Percentiles rank a stretch among this genome's conserved stretches.
Evolutionary conservation across 2,113 vertebrate genomes (phyloP).

Genomic region (Geothlypis trichas): DNA sequence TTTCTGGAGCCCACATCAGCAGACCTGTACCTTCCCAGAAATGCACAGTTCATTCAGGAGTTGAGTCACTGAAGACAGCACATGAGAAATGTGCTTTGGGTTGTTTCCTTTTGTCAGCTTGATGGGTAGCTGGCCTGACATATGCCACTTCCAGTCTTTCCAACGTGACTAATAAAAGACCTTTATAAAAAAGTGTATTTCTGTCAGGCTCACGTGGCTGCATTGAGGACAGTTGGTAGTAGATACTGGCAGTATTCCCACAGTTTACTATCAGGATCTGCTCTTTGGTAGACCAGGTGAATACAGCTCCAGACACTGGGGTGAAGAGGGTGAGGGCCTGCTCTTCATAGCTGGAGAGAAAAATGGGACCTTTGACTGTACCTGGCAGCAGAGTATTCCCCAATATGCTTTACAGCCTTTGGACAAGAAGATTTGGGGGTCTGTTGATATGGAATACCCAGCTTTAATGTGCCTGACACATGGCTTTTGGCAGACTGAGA

Average conservation of each 20-base stretch:
- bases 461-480: neutral
- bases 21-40: neutral
- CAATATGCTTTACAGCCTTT: neutral
- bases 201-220: neutral
- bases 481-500: neutral
- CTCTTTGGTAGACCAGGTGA: neutral
- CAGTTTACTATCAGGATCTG: neutral
- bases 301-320: neutral
- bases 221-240: accelerated
- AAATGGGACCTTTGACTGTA: neutral
- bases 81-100: neutral
- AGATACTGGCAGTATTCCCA: neutral
- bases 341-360: neutral
- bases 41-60: neutral
- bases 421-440: neutral
- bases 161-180: neutral
- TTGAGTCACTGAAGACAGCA: neutral
- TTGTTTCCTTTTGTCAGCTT: neutral
- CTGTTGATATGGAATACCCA: neutral
- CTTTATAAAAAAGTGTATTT: neutral
- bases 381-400: neutral
- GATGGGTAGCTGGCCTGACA: slow-evolving; percentile 16
- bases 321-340: neutral
- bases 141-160: neutral
- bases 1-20: neutral